Percentiles rank a stretch among this genome's conserved stretches.
Evolutionary conservation across 2,888 invertebrate species (phyloP).

Genomic region (Iselma pallidipennis): DNA sequence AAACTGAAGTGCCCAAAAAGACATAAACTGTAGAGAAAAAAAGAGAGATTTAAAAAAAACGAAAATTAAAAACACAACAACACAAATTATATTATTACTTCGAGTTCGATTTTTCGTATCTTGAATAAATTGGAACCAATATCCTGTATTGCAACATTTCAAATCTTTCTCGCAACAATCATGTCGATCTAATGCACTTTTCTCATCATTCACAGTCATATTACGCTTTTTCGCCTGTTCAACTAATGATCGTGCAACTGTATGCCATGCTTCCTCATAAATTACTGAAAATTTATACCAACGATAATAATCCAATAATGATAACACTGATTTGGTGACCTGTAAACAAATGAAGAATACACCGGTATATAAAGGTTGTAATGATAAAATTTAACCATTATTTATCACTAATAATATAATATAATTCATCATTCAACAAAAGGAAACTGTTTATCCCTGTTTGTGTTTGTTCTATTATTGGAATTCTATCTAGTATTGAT

Average conservation of each 20-base stretch:
- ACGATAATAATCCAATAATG: constrained; percentile 85
- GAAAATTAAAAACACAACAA: not conserved
- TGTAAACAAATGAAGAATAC: constrained; percentile 51
- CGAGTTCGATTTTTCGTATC: constrained; percentile 85
- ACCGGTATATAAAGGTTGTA: no score
- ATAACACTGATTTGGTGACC: constrained; percentile 93
- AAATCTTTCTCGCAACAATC: constrained; percentile 78
- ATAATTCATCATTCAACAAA: no score
- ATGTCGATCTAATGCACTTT: constrained; percentile 70
- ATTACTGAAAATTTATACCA: constrained; percentile 95
- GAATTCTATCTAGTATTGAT: no score
- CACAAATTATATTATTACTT: constrained; percentile 61
- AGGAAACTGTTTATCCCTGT: no score
- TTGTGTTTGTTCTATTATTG: no score
- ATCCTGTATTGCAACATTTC: constrained; percentile 76
- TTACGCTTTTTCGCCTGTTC: constrained; percentile 75
- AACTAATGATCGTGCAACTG: constrained; percentile 79
- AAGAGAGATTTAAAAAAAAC: not conserved
- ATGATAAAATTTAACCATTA: not conserved
- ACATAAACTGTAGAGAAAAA: constrained; percentile 80
- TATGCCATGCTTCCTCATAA: constrained; percentile 78
- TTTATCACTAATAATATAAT: no score
- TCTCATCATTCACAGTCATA: constrained; percentile 82
- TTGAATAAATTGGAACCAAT: constrained; percentile 83
- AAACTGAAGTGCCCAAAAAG: constrained; percentile 84